A percentile compares a stretch with the other conserved stretches of the same genome.
Conservation (phyloP, 2,888 invertebrate genomes). For the Ophion ventricosus region DNA sequence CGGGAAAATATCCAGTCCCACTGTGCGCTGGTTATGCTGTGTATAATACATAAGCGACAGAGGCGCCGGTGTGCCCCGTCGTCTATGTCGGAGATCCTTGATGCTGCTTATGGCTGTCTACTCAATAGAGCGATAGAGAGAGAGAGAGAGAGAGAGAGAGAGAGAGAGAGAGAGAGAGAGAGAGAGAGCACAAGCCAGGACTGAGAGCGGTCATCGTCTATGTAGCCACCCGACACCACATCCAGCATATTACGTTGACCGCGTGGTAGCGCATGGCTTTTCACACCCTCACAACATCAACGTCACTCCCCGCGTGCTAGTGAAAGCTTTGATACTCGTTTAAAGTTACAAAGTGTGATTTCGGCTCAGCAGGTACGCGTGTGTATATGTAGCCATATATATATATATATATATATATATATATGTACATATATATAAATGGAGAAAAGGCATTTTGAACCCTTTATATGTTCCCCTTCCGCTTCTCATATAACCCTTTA, state of each 20-base stretch:
- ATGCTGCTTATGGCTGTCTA: constrained; percentile 49
- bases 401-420: background rate
- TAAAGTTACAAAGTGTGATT: constrained; percentile 48
- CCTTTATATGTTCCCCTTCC: background rate
- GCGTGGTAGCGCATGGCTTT: constrained; percentile 48
- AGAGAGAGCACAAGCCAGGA: constrained; percentile 29
- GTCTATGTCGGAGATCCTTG: constrained; percentile 24
- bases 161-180: constrained; percentile 23
- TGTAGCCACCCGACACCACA: constrained; percentile 61
- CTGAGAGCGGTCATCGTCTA: constrained; percentile 39
- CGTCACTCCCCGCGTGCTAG: constrained; percentile 18
- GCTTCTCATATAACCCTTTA: no score
- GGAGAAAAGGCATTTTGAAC: background rate
- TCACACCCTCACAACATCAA: constrained; percentile 28
- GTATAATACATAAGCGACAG: constrained; percentile 60
- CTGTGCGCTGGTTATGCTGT: constrained; percentile 26
- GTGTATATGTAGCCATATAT: background rate
- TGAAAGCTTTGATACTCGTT: constrained; percentile 64
- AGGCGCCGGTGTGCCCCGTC: constrained; percentile 11
- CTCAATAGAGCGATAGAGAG: background rate
- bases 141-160: constrained; percentile 20
- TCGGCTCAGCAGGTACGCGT: background rate
- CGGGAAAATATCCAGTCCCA: constrained; percentile 56
- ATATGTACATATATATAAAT: background rate
- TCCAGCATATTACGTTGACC: constrained; percentile 66